Evolutionary conservation across 2,888 invertebrate genomes (phyloP).

Genomic region (Scaptomyza reducta): DNA sequence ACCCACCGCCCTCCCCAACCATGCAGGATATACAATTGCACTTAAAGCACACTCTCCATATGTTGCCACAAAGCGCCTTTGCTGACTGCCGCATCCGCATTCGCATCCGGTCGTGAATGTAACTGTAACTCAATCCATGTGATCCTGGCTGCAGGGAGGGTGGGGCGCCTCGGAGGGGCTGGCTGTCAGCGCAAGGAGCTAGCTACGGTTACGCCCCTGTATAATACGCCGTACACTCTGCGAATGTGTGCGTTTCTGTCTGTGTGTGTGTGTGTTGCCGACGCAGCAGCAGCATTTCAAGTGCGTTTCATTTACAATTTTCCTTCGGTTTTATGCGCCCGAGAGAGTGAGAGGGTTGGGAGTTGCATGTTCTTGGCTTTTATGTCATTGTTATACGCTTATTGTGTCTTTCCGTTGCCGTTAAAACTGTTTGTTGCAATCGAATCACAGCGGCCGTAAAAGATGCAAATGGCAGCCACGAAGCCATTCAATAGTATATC

Average conservation of each 20-base stretch:
- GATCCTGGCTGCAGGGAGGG: conserved; percentile 11
- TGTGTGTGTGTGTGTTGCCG: conserved; percentile 4
- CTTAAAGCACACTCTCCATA: conserved; percentile 74
- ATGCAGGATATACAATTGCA: conserved; percentile 75
- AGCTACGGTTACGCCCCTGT: conserved; percentile 50
- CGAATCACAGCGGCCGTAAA: conserved; percentile 72
- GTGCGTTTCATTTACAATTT: conserved; percentile 79
- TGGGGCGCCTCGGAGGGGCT: neutral
- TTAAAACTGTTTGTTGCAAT: conserved; percentile 68
- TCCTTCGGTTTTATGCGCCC: conserved; percentile 74
- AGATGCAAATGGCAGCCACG: conserved; percentile 69
- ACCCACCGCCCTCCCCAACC: conserved; percentile 21
- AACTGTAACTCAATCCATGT: conserved; percentile 72
- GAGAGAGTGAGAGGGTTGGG: conserved; percentile 16
- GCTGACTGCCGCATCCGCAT: conserved; percentile 45
- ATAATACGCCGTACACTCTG: too few species aligned
- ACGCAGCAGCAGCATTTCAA: conserved; percentile 67
- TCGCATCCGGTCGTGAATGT: conserved; percentile 54
- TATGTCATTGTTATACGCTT: conserved; percentile 72
- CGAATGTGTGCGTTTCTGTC: neutral
- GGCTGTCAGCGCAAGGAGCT: conserved; percentile 31
- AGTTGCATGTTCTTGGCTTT: conserved; percentile 65
- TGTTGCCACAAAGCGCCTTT: conserved; percentile 63
- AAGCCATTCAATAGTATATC: conserved; percentile 44
- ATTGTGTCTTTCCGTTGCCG: conserved; percentile 64